phyloP scores from a whole-genome alignment of 2,888 invertebrate species.

The Patella depressa region DNA sequence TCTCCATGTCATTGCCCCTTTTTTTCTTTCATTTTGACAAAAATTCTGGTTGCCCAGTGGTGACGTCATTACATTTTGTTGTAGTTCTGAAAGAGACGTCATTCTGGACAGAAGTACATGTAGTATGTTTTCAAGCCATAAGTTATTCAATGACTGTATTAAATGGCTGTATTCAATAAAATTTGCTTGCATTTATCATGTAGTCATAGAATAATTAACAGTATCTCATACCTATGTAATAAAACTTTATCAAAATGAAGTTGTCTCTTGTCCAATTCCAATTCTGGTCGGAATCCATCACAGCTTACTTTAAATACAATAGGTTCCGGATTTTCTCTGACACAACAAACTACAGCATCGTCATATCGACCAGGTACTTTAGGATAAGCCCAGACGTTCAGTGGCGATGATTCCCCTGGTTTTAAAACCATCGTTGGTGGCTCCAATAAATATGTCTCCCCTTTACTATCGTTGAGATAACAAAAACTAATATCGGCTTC shows the following conservation, averaged over 20 bases:
- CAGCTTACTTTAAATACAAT: constrained; percentile 69
- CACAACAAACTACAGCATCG: constrained; percentile 70
- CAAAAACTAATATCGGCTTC: constrained; percentile 71
- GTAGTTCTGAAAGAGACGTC: too few species aligned
- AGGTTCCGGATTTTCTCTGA: constrained; percentile 71
- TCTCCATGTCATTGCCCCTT: too few species aligned
- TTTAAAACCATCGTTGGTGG: constrained; percentile 69
- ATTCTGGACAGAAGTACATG: too few species aligned
- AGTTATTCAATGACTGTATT: too few species aligned
- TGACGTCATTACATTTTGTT: too few species aligned
- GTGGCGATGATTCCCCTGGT: constrained; percentile 66
- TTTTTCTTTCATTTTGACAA: too few species aligned
- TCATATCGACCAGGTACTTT: constrained; percentile 65
- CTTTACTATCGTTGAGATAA: constrained; percentile 69
- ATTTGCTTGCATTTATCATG: too few species aligned
- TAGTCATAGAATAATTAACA: too few species aligned
- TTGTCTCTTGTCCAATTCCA: constrained; percentile 69
- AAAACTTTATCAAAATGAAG: constrained; percentile 71
- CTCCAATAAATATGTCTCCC: constrained; percentile 70
- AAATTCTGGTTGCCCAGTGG: too few species aligned
- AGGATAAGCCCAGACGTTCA: constrained; percentile 71
- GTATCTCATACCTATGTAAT: constrained; percentile 66
- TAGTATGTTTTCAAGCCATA: too few species aligned
- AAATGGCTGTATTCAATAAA: too few species aligned
- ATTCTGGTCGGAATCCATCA: constrained; percentile 69